Evolutionary conservation across 2,113 vertebrate species (phyloP).

Genomic region (Epinephelus moara): DNA sequence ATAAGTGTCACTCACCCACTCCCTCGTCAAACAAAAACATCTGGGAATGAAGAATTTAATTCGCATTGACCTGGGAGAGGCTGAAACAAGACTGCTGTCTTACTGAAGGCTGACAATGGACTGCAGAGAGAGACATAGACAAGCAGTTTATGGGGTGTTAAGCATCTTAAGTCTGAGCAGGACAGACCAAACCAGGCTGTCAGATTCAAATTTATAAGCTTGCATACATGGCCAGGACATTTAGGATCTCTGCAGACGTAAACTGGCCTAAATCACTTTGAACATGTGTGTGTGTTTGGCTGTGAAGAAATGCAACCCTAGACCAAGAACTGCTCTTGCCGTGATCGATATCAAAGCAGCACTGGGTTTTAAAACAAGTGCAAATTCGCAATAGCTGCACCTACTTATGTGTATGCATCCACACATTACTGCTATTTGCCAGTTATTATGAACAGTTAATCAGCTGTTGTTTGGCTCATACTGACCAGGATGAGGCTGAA

Average conservation of each 20-base stretch:
- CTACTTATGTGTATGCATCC: no score
- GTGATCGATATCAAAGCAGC: background rate
- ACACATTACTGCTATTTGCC: no score
- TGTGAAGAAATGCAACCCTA: background rate
- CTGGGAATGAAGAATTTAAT: slow-evolving; percentile 58
- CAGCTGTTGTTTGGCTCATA: no score
- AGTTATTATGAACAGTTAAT: no score
- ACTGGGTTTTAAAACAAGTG: no score
- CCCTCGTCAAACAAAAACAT: slow-evolving; percentile 54
- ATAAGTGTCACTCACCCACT: slow-evolving; percentile 35
- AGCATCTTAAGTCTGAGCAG: background rate
- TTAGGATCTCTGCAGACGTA: background rate
- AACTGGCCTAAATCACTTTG: no score
- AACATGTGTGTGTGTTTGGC: background rate
- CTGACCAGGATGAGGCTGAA: no score
- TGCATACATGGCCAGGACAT: background rate
- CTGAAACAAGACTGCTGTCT: slow-evolving; percentile 5
- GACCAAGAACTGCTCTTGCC: background rate
- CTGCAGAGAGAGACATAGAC: background rate
- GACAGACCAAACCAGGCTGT: background rate
- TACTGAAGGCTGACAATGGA: background rate
- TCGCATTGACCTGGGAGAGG: slow-evolving; percentile 36
- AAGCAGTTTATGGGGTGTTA: background rate
- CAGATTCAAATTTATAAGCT: background rate
- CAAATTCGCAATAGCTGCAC: no score